Conservation (phyloP, 2,797 vertebrate genomes). For the Bovichtus diacanthus region DNA sequence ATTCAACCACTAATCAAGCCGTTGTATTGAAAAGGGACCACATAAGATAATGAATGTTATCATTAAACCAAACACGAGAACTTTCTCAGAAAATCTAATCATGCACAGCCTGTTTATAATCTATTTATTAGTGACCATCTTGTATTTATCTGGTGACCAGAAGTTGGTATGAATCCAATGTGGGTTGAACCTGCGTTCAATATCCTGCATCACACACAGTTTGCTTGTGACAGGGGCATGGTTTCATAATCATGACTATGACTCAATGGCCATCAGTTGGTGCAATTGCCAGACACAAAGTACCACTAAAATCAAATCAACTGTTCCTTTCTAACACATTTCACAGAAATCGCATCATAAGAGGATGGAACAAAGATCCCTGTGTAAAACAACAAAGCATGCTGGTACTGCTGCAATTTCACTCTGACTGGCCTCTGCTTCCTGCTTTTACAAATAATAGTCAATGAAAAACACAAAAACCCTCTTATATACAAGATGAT, state of each 20-base stretch:
- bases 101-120: neutral
- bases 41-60: neutral
- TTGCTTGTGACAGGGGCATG: conserved; percentile 24
- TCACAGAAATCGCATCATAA: conserved; percentile 45
- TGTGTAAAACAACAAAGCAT: conserved; percentile 30
- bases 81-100: neutral
- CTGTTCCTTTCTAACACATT: conserved; percentile 43
- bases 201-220: conserved; percentile 13
- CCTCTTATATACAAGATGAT: neutral
- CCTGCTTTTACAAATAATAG: conserved; percentile 33
- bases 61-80: neutral
- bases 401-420: conserved; percentile 5
- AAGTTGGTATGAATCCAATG: conserved; percentile 7
- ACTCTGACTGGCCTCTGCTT: neutral
- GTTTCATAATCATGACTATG: conserved; percentile 40
- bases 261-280: conserved; percentile 52
- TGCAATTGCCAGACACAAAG: conserved; percentile 51
- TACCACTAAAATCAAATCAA: conserved; percentile 50
- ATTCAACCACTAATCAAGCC: neutral
- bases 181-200: conserved; percentile 13
- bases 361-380: conserved; percentile 24
- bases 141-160: conserved; percentile 26
- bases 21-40: neutral
- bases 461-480: neutral
- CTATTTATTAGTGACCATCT: neutral